Conservation (phyloP, 2,113 vertebrate species). For the Otis tarda region DNA sequence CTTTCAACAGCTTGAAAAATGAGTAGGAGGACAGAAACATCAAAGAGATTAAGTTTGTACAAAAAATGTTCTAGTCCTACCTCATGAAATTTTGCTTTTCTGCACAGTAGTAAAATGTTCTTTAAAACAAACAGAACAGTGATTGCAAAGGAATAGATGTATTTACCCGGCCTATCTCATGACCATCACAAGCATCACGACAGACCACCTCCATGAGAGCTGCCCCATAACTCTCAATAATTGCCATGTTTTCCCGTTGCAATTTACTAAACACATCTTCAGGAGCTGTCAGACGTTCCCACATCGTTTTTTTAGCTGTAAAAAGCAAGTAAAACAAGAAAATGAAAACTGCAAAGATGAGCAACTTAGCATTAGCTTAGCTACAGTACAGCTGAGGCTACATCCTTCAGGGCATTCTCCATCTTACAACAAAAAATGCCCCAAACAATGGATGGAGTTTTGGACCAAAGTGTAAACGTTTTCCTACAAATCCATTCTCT, state of each 20-base stretch:
- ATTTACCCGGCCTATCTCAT: constrained; percentile 92
- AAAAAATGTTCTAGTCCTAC: background rate
- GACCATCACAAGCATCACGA: constrained; percentile 94
- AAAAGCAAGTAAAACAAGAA: background rate
- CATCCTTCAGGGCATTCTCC: background rate
- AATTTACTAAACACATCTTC: constrained; percentile 96
- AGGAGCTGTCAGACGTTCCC: constrained; percentile 94
- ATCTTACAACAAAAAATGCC: background rate
- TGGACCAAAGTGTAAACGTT: background rate
- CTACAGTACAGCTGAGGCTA: background rate
- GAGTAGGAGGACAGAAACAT: background rate
- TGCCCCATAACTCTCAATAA: constrained; percentile 94
- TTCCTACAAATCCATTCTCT: background rate
- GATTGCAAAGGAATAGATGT: background rate
- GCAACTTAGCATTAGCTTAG: background rate
- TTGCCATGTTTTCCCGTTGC: constrained; percentile 91
- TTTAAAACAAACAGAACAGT: background rate
- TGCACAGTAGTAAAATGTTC: background rate
- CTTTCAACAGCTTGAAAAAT: background rate
- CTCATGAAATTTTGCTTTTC: background rate
- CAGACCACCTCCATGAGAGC: constrained; percentile 98
- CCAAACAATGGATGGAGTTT: background rate
- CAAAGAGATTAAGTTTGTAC: background rate
- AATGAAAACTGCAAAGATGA: background rate
- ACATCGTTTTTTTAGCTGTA: constrained; percentile 89